Evolutionary conservation across 2,888 invertebrate genomes (phyloP).

Genomic region (Coelinius sp.): DNA sequence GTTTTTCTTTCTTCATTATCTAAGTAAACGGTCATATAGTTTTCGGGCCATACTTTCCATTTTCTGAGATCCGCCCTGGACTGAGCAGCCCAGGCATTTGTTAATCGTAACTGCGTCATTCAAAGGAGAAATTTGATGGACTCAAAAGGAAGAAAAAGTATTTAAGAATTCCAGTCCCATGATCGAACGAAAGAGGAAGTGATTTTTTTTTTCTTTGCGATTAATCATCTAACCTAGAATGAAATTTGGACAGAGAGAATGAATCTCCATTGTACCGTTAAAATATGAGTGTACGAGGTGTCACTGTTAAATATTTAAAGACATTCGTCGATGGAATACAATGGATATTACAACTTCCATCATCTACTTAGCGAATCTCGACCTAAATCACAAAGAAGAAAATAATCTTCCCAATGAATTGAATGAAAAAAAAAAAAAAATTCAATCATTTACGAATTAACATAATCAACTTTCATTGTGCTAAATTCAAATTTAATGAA

Average conservation of each 20-base stretch:
- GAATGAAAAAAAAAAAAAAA: not conserved
- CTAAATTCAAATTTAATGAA: no score
- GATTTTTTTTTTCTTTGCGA: constrained; percentile 6
- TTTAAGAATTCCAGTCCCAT: constrained; percentile 28
- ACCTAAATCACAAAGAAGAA: constrained; percentile 42
- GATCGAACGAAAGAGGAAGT: constrained; percentile 31
- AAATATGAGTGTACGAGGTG: constrained; percentile 52
- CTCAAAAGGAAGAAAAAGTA: not conserved
- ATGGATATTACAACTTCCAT: constrained; percentile 50
- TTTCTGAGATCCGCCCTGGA: constrained; percentile 23
- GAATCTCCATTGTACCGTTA: constrained; percentile 53
- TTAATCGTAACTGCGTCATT: not conserved
- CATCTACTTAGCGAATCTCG: constrained; percentile 26
- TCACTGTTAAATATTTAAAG: constrained; percentile 68
- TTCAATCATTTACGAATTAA: not conserved
- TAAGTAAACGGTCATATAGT: constrained; percentile 14
- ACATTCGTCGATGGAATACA: constrained; percentile 59
- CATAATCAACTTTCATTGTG: no score
- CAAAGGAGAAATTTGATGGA: not conserved
- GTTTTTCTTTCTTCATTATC: constrained; percentile 32
- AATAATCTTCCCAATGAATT: constrained; percentile 37
- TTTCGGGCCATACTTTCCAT: constrained; percentile 31
- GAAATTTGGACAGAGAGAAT: constrained; percentile 22
- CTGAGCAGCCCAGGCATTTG: not conserved
- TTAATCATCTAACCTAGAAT: constrained; percentile 31